Evolutionary conservation across 2,113 vertebrate genomes (phyloP).

Genomic region (Plecturocebus donacophilus): DNA sequence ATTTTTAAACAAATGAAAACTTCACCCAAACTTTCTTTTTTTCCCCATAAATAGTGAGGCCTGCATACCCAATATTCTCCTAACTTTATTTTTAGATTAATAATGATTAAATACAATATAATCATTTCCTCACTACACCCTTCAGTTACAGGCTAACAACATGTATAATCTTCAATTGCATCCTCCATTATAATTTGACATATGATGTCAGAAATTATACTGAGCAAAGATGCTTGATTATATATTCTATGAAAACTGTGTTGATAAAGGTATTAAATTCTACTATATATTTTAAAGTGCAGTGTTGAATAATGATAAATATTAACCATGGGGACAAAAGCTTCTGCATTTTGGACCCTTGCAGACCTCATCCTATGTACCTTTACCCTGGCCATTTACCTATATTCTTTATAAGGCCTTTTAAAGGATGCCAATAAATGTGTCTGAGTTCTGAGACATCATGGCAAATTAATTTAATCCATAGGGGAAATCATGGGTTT

Average conservation of each 20-base stretch:
- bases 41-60: neutral
- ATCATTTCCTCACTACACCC: neutral
- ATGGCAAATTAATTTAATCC: neutral
- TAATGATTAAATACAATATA: neutral
- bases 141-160: neutral
- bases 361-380: neutral
- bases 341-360: neutral
- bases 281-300: neutral
- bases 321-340: neutral
- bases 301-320: neutral
- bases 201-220: neutral
- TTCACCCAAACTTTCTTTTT: neutral
- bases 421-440: neutral
- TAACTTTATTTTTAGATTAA: neutral
- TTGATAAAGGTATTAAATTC: neutral
- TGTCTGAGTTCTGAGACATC: neutral
- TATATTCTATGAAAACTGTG: neutral
- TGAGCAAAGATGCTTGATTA: neutral
- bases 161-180: neutral
- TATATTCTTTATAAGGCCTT: neutral
- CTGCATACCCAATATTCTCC: neutral
- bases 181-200: neutral
- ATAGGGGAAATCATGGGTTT: neutral
- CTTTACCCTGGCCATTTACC: neutral
- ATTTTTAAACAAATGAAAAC: conserved; percentile 49